phyloP scores from a whole-genome alignment of 2,113 vertebrate genomes.

The Indicator indicator region DNA sequence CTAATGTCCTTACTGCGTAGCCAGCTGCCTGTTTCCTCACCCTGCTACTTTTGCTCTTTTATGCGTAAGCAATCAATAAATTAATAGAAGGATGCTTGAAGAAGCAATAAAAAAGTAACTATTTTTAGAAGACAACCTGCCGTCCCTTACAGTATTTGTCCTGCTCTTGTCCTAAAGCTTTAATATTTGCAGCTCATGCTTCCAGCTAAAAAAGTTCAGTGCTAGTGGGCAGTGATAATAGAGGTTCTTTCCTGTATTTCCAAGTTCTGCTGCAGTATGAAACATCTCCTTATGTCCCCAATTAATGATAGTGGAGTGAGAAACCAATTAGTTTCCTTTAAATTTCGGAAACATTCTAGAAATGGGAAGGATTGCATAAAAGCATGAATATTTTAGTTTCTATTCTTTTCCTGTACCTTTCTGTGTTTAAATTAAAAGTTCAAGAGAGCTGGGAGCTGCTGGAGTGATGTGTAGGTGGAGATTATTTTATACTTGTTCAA shows the following conservation, averaged over 20 bases:
- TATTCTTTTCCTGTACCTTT: neutral
- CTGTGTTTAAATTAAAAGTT: neutral
- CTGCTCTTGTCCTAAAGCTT: neutral
- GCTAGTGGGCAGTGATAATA: neutral
- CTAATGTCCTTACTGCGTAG: neutral
- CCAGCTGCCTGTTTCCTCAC: neutral
- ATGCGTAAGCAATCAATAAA: neutral
- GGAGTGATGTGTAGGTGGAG: neutral
- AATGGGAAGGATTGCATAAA: neutral
- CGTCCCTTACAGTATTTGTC: neutral
- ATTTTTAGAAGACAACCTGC: neutral
- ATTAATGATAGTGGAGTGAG: neutral
- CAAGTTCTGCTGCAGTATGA: neutral
- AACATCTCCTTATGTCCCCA: neutral
- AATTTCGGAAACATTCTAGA: neutral
- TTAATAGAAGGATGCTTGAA: neutral
- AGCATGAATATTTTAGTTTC: neutral
- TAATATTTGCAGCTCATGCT: neutral
- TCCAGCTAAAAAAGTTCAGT: neutral
- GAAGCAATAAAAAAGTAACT: neutral
- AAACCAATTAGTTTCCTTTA: neutral
- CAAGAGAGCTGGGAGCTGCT: neutral
- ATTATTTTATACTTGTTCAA: neutral
- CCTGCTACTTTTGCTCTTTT: neutral
- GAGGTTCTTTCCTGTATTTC: neutral